A percentile compares a stretch with the other conserved stretches of the same genome.
These are phyloP conservation scores for Rhegmatorhina hoffmannsi DNA, from an alignment of 2,113 vertebrate species.

Conservation along the genomic window DNA sequence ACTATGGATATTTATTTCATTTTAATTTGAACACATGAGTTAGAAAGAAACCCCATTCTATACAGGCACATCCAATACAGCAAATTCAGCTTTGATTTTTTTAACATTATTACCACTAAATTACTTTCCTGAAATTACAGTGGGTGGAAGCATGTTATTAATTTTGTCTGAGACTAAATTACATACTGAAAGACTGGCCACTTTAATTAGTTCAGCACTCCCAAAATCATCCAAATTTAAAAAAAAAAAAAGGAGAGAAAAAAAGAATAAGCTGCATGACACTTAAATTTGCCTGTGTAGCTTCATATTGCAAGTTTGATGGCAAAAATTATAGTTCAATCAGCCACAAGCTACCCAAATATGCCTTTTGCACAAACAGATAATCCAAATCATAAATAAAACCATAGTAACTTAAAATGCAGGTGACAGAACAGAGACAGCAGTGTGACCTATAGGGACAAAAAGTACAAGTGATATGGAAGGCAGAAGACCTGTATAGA, in stretches of 20 bases:
- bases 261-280: background rate
- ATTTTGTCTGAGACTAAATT: background rate
- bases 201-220: conserved; percentile 11
- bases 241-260: background rate
- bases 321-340: background rate
- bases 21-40: conserved; percentile 6
- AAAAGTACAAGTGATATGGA: background rate
- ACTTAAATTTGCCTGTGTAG: background rate
- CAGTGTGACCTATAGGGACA: background rate
- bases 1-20: conserved; percentile 23
- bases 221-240: background rate
- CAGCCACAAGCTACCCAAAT: background rate
- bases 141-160: background rate
- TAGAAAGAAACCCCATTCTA: background rate
- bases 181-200: background rate
- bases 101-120: background rate
- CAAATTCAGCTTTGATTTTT: background rate
- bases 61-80: background rate
- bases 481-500: background rate
- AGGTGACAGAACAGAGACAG: background rate
- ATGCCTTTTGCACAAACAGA: background rate
- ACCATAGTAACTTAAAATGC: background rate
- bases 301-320: background rate
- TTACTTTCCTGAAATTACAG: background rate
- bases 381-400: background rate